Percentiles rank a stretch among this genome's conserved stretches.
Evolutionary conservation across 1,140 invertebrate genomes (phyloP).

Genomic region (Acyrthosiphon pisum): DNA sequence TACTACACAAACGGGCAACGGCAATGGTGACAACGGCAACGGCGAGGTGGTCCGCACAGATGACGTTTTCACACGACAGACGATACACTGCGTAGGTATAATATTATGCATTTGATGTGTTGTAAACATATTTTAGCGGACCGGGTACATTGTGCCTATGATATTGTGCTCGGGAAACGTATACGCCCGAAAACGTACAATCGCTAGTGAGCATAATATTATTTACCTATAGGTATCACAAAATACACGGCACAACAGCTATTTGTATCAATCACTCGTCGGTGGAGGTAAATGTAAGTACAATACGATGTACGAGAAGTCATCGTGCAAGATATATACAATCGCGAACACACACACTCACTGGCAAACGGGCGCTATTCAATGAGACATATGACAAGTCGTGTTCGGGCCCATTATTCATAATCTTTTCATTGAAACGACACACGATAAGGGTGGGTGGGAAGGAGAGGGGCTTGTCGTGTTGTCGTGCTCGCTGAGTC

Average conservation of each 20-base stretch:
- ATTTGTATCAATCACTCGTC: slow-evolving; percentile 54
- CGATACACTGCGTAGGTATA: neutral
- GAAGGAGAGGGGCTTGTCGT: neutral
- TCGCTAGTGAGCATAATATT: neutral
- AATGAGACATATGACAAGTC: slow-evolving; percentile 34
- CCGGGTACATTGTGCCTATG: neutral
- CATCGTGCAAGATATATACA: neutral
- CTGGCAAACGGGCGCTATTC: neutral
- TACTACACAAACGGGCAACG: neutral
- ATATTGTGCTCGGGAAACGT: neutral
- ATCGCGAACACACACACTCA: neutral
- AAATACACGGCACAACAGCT: neutral
- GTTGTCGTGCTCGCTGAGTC: neutral
- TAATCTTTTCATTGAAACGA: slow-evolving; percentile 46
- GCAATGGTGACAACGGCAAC: neutral
- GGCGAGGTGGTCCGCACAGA: neutral
- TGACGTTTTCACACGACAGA: slow-evolving; percentile 13
- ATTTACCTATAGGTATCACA: neutral
- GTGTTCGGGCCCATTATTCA: slow-evolving; percentile 41
- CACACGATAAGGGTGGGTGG: neutral
- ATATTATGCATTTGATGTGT: neutral
- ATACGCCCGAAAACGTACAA: neutral
- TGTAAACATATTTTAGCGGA: neutral
- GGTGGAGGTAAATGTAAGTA: neutral
- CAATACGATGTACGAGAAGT: neutral